Conservation (phyloP, 2,797 vertebrate species). For the Pseudochromis fuscus region DNA sequence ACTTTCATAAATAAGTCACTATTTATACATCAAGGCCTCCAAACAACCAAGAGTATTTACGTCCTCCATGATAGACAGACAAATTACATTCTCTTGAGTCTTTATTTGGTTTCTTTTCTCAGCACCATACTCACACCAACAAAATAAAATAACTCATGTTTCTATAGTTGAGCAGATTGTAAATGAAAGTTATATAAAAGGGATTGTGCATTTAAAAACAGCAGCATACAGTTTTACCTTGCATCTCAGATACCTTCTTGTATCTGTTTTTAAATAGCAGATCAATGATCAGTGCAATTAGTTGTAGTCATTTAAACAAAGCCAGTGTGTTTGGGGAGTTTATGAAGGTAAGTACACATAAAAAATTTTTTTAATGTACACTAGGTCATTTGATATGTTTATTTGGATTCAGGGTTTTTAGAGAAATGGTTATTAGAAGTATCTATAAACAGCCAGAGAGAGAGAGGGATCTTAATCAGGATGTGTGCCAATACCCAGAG, state of each 20-base stretch:
- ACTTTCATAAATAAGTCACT: constrained; percentile 18
- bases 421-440: constrained; percentile 35
- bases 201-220: neutral
- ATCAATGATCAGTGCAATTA: neutral
- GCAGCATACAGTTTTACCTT: neutral
- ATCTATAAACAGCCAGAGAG: constrained; percentile 22
- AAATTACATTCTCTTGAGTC: neutral
- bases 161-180: neutral
- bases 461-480: constrained; percentile 11
- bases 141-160: neutral
- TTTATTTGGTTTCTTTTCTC: too few species aligned
- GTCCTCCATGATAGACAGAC: neutral
- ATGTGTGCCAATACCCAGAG: constrained; percentile 41
- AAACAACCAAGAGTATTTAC: neutral
- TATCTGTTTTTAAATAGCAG: neutral
- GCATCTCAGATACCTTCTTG: neutral
- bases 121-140: neutral
- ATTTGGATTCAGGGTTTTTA: constrained; percentile 35
- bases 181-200: neutral
- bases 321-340: constrained; percentile 4
- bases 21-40: constrained; percentile 5
- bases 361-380: neutral
- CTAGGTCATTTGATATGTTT: constrained; percentile 13
- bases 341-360: neutral
- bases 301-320: neutral